These are phyloP conservation scores for Loripinus fragilis DNA, from an alignment of 2,888 invertebrate genomes.

Conservation along the genomic window DNA sequence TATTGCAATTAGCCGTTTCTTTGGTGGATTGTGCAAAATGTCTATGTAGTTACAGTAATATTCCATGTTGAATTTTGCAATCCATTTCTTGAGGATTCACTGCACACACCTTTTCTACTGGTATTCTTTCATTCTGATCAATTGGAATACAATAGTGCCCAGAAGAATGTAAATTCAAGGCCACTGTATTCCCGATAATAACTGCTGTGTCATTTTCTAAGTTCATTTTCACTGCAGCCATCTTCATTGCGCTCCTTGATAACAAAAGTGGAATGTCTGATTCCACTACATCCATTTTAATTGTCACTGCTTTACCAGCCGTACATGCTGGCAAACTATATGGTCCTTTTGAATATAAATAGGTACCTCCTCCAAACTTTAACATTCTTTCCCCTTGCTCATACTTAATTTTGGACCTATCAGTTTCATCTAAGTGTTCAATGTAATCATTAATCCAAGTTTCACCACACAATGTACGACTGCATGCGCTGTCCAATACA, in stretches of 20 bases:
- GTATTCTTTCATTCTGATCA: slow-evolving; percentile 26
- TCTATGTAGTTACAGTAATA: slow-evolving; percentile 22
- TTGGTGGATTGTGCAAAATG: slow-evolving; percentile 43
- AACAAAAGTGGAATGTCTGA: slow-evolving; percentile 41
- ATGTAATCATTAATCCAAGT: slow-evolving; percentile 28
- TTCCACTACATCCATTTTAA: slow-evolving; percentile 47
- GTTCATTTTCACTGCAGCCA: slow-evolving; percentile 43
- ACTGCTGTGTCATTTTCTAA: slow-evolving; percentile 49
- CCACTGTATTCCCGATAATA: slow-evolving; percentile 33
- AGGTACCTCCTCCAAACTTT: slow-evolving; percentile 43
- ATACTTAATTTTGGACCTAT: slow-evolving; percentile 18
- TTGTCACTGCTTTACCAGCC: slow-evolving; percentile 33
- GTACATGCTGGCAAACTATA: slow-evolving; percentile 22
- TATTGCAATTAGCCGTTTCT: slow-evolving; percentile 23
- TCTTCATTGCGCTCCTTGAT: slow-evolving; percentile 38
- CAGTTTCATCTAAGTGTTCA: slow-evolving; percentile 19
- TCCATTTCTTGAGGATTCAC: slow-evolving; percentile 2
- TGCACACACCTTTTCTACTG: neutral
- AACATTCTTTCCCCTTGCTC: slow-evolving; percentile 32
- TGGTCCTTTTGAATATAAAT: slow-evolving; percentile 28
- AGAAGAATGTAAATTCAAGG: slow-evolving; percentile 40
- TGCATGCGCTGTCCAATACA: slow-evolving; percentile 35
- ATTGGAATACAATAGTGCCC: slow-evolving; percentile 49
- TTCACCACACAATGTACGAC: slow-evolving; percentile 33
- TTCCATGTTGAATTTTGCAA: neutral